Evolutionary conservation across 2,888 invertebrate genomes (phyloP).

Genomic region (Andrena minutula): DNA sequence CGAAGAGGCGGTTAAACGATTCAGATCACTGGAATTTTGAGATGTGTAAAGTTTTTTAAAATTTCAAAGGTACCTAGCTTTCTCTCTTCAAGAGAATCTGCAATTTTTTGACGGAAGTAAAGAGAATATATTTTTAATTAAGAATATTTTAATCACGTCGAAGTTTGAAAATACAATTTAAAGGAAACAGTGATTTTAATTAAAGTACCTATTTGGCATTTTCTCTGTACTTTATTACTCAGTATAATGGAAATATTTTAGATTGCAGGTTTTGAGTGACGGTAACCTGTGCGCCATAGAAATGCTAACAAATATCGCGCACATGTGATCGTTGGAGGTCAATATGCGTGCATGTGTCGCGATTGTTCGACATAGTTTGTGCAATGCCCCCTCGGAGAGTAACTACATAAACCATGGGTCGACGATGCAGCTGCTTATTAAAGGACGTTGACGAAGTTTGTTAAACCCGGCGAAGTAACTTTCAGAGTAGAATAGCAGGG

Average conservation of each 20-base stretch:
- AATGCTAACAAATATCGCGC: conserved; percentile 14
- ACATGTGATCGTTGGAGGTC: conserved; percentile 23
- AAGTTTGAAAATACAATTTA: too few relatives aligned
- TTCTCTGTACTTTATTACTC: too few relatives aligned
- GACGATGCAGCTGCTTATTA: conserved; percentile 23
- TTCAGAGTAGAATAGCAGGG: not conserved
- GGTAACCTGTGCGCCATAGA: not conserved
- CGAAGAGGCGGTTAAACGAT: too few relatives aligned
- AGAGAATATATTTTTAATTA: too few relatives aligned
- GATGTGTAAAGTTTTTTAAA: too few relatives aligned
- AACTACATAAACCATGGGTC: conserved; percentile 14
- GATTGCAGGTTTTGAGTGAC: not conserved
- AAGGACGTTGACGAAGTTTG: not conserved
- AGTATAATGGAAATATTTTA: not conserved
- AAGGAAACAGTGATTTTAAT: too few relatives aligned
- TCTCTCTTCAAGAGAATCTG: too few relatives aligned
- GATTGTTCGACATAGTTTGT: conserved; percentile 8
- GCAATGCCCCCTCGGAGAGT: conserved; percentile 18
- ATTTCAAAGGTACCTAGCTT: too few relatives aligned
- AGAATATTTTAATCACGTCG: too few relatives aligned
- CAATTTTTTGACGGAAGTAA: too few relatives aligned
- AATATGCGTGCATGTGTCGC: conserved; percentile 5
- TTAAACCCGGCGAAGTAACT: not conserved
- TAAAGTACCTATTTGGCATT: too few relatives aligned
- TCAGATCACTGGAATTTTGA: too few relatives aligned